Evolutionary conservation across 2,113 vertebrate genomes (phyloP), one percentile per base, ranked within the genome.

Genomic region (Xenopus borealis): DNA sequence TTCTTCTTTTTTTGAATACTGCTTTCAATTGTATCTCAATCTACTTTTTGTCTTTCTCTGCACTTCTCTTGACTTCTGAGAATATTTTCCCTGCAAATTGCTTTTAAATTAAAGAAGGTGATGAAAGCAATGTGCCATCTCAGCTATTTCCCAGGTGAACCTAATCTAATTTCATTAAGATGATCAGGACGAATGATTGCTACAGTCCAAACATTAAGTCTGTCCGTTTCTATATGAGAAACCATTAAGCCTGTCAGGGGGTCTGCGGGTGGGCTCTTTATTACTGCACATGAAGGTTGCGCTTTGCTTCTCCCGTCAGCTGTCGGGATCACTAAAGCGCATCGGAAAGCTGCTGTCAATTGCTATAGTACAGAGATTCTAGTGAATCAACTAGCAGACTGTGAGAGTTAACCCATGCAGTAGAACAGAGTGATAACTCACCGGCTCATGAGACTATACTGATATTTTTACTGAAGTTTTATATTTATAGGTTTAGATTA

Each of bases 121-220:
- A 90, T 83, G 88, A 82, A 89, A 89, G 91, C 91, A 83, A 91
- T 88, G 86, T 91, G 91, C 89, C 87, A 86, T 87, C 88, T 92
- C 89, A 91, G 92, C 93, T 88, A 88, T 92, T 92, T 92, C 93
- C 93, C 92, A 94, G 92, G 93, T 94, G 93, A 87, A 91, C 88
- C 90, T 92, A 88, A 94, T 94, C 93, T 96, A 93, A 94, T 94
- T 93, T 93, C 92, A 93, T 92, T 93, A 94, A 94, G 87, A 89
- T 94, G 93, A 93, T 94, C 93, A 95, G 93, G 93, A 94, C 90
- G 89, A 90, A 93, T 92, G 92, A 95, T 94, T 88, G 81, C 93
- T 93, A 91, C 91, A 89, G 93, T 93, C 79, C 88, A 94, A 93
- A 93, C 93, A 93, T 94, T 93, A 95, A 89, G 88, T 89, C 81